phyloP scores from a whole-genome alignment of 2,797 vertebrate species.

The Enoplosus armatus region DNA sequence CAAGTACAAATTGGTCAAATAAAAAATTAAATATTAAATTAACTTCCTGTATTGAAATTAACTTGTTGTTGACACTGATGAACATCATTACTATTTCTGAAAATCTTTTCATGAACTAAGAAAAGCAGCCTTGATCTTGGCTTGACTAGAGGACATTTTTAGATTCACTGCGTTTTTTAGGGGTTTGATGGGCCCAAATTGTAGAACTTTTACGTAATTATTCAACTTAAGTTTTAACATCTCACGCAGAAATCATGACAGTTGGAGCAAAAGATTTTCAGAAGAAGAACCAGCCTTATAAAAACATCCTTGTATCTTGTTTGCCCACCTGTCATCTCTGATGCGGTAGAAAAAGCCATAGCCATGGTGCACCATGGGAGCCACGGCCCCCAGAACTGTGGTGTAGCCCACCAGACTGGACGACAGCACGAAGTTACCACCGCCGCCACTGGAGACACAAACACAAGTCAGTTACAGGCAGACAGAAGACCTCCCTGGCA shows the following conservation, averaged over 20 bases:
- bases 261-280: background rate
- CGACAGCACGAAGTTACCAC: constrained; percentile 95
- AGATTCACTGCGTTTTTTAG: background rate
- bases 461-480: constrained; percentile 34
- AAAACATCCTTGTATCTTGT: background rate
- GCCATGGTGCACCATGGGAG: constrained; percentile 93
- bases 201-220: background rate
- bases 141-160: background rate
- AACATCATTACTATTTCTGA: background rate
- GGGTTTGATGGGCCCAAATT: background rate
- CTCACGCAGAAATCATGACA: background rate
- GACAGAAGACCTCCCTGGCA: background rate
- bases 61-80: background rate
- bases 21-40: background rate
- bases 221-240: background rate
- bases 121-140: background rate
- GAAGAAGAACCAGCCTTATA: background rate
- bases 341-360: constrained; percentile 98
- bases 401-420: constrained; percentile 95
- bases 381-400: constrained; percentile 84
- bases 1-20: background rate
- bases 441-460: constrained; percentile 90
- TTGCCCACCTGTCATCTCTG: constrained; percentile 91
- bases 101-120: background rate
- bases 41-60: background rate